Conservation (phyloP, 2,113 vertebrate genomes). For the Xyrauchen texanus region DNA sequence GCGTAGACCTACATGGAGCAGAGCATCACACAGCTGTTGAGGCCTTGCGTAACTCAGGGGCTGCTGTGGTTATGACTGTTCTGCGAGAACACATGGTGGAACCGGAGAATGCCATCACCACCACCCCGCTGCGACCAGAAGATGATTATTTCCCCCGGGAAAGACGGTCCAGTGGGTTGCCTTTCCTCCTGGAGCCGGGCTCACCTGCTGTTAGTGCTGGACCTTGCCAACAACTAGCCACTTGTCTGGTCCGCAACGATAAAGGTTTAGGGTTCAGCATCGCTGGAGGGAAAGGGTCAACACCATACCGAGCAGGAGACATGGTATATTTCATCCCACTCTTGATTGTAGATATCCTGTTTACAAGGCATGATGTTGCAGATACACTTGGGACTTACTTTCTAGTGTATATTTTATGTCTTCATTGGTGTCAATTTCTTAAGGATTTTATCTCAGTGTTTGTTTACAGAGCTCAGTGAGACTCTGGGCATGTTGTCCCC, state of each 20-base stretch:
- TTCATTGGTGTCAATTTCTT: constrained; percentile 1
- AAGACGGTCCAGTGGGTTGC: constrained; percentile 76
- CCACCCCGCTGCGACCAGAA: constrained; percentile 87
- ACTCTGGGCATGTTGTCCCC: too few relatives aligned
- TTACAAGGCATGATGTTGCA: not conserved
- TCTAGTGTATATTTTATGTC: constrained; percentile 16
- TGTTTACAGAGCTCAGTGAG: too few relatives aligned
- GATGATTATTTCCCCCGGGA: constrained; percentile 92
- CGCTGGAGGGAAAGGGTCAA: constrained; percentile 92
- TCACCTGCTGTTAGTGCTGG: constrained; percentile 56
- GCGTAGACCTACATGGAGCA: constrained; percentile 81
- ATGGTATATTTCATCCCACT: constrained; percentile 75
- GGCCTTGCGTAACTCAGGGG: constrained; percentile 85
- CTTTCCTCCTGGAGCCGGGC: constrained; percentile 69
- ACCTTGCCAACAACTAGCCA: constrained; percentile 74
- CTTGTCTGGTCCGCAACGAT: constrained; percentile 88
- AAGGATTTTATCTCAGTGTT: too few relatives aligned
- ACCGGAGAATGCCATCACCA: constrained; percentile 92
- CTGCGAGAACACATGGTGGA: constrained; percentile 95
- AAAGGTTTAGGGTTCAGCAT: constrained; percentile 97
- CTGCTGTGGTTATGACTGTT: constrained; percentile 84
- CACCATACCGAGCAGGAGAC: constrained; percentile 85
- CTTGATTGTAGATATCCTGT: not conserved
- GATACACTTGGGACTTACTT: not conserved
- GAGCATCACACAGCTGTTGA: constrained; percentile 95